Conservation (phyloP, 2,797 vertebrate genomes). For the Spinibarbus caldwelli region DNA sequence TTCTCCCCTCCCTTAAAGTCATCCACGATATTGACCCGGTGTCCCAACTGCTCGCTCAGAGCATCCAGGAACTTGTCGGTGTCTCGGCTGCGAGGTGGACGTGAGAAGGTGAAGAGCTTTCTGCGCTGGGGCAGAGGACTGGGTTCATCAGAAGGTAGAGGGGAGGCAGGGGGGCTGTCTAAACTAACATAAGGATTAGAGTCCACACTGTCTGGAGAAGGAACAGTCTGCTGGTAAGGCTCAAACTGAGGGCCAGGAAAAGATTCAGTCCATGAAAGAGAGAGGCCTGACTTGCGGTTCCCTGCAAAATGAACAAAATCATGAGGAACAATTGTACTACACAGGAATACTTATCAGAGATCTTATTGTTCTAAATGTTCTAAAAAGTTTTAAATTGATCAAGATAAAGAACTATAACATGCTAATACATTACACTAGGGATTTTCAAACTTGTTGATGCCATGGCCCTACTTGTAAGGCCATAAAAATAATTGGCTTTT, state of each 20-base stretch:
- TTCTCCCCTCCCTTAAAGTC: slow-evolving; percentile 92
- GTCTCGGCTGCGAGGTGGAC: slow-evolving; percentile 88
- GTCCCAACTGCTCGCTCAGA: slow-evolving; percentile 93
- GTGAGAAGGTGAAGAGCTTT: slow-evolving; percentile 95
- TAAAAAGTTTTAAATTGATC: background rate
- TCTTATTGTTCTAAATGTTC: background rate
- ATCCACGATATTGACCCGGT: slow-evolving; percentile 88
- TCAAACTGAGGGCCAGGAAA: slow-evolving; percentile 82
- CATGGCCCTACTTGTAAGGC: background rate
- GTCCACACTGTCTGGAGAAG: slow-evolving; percentile 89
- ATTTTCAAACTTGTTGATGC: slow-evolving; percentile 18
- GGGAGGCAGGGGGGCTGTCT: slow-evolving; percentile 88
- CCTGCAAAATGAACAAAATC: slow-evolving; percentile 62
- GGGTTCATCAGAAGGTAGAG: slow-evolving; percentile 72
- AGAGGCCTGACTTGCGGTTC: slow-evolving; percentile 79
- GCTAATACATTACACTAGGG: background rate
- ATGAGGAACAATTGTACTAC: background rate
- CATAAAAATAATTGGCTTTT: background rate
- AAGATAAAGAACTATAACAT: slow-evolving; percentile 22
- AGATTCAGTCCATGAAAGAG: slow-evolving; percentile 87
- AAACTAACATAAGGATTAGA: slow-evolving; percentile 97
- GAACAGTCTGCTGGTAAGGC: slow-evolving; percentile 79
- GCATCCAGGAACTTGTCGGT: slow-evolving; percentile 94
- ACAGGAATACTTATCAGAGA: background rate
- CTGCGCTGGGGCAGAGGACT: slow-evolving; percentile 82